Percentiles rank a stretch among this genome's conserved stretches.
These are phyloP conservation scores for Galago senegalensis DNA, from an alignment of 2,797 vertebrate species.

Conservation along the genomic window DNA sequence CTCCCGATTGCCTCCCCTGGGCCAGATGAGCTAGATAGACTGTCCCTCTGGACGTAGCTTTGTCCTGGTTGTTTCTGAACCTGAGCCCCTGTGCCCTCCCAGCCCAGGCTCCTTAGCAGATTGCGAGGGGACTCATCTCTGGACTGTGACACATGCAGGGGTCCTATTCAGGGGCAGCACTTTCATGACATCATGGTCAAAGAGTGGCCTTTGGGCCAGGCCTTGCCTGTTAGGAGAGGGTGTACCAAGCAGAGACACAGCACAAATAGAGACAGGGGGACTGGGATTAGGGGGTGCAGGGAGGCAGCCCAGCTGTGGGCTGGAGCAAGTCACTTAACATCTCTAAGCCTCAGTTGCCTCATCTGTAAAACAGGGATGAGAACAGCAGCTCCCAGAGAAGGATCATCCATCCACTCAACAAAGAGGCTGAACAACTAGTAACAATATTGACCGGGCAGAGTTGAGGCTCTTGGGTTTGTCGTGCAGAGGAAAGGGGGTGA, in stretches of 20 bases:
- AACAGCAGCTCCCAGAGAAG: not conserved
- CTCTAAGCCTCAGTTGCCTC: not conserved
- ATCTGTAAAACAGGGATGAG: not conserved
- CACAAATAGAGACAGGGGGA: not conserved
- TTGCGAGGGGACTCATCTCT: rapidly evolving
- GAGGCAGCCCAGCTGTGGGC: not conserved
- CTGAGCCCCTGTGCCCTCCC: not conserved
- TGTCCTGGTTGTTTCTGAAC: not conserved
- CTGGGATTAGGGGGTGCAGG: rapidly evolving
- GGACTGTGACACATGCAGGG: not conserved
- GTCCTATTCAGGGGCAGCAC: not conserved
- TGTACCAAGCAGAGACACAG: not conserved
- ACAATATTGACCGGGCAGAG: not conserved
- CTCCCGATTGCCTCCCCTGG: rapidly evolving
- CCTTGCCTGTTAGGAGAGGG: not conserved
- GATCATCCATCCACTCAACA: not conserved
- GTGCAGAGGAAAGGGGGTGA: not conserved
- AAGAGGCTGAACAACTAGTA: not conserved
- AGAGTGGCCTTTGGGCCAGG: not conserved
- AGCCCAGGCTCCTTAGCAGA: not conserved
- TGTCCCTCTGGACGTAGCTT: not conserved
- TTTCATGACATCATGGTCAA: not conserved
- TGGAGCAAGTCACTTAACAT: not conserved
- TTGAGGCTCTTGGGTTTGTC: not conserved
- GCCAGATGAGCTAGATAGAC: not conserved